Percentiles rank a stretch among this genome's conserved stretches.
Evolutionary conservation across 2,888 invertebrate species (phyloP).

Genomic region (Matsumyia berberina): DNA sequence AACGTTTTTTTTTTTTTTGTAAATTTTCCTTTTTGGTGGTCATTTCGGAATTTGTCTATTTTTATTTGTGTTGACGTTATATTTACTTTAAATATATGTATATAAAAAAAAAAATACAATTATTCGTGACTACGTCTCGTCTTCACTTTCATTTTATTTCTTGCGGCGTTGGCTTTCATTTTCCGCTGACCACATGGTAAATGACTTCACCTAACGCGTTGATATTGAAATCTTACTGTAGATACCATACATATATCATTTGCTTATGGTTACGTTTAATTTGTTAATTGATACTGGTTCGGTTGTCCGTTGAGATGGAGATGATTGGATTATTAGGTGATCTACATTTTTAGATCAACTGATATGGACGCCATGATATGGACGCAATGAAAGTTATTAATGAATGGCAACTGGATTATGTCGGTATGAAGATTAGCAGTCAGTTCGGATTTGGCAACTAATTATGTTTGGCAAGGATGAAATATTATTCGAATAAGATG

Average conservation of each 20-base stretch:
- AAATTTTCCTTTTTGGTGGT: constrained; percentile 18
- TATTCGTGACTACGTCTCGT: constrained; percentile 36
- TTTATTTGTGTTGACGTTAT: constrained; percentile 16
- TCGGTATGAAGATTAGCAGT: too few relatives aligned
- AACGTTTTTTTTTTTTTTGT: constrained; percentile 5
- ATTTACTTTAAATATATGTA: constrained; percentile 7
- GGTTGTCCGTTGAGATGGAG: not conserved
- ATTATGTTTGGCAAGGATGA: too few relatives aligned
- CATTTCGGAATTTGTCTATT: constrained; percentile 8
- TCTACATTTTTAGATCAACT: constrained; percentile 10
- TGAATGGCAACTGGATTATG: not conserved
- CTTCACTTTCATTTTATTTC: constrained; percentile 57
- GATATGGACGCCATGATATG: not conserved
- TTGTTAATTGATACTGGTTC: constrained; percentile 1
- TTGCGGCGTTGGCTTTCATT: constrained; percentile 50
- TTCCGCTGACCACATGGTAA: constrained; percentile 10
- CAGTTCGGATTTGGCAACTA: too few relatives aligned
- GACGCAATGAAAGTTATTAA: constrained; percentile 22
- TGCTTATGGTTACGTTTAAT: not conserved
- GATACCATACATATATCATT: constrained; percentile 2
- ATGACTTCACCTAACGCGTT: constrained; percentile 3
- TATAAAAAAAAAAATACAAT: constrained; percentile 20
- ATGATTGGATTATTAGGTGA: constrained; percentile 11
- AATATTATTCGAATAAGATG: too few relatives aligned
- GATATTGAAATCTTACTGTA: constrained; percentile 8